Conservation (phyloP, 1,140 invertebrate species). For the Bacillus rossius region DNA sequence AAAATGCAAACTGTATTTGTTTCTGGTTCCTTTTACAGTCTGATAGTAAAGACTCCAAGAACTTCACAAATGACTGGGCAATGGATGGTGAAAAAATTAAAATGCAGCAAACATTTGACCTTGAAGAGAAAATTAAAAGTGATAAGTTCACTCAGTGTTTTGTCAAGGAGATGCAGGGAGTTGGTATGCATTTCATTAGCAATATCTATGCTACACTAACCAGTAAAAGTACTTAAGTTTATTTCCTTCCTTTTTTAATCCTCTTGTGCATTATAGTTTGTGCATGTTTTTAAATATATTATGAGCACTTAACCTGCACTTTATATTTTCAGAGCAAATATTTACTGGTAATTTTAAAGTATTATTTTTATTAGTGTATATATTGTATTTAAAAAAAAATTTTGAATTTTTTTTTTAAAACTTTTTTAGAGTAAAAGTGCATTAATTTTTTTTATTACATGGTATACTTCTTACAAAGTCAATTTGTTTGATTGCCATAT, state of each 20-base stretch:
- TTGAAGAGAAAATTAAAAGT: constrained; percentile 88
- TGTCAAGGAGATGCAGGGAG: constrained; percentile 82
- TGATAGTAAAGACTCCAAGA: constrained; percentile 82
- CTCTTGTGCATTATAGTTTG: not conserved
- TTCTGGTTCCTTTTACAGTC: constrained; percentile 58
- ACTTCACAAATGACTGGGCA: constrained; percentile 90
- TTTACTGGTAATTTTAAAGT: too few relatives aligned
- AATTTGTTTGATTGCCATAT: too few relatives aligned
- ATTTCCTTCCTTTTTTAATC: constrained; percentile 3
- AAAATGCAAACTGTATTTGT: too few relatives aligned
- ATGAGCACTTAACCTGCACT: not conserved
- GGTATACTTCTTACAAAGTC: too few relatives aligned
- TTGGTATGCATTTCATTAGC: constrained; percentile 43
- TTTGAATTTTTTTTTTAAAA: too few relatives aligned
- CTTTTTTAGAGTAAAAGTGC: too few relatives aligned
- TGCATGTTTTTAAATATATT: not conserved
- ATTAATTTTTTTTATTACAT: too few relatives aligned
- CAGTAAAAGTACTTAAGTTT: too few relatives aligned
- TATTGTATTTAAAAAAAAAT: too few relatives aligned
- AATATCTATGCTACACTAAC: not conserved
- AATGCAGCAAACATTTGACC: constrained; percentile 76
- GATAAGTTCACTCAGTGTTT: constrained; percentile 71
- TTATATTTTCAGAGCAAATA: too few relatives aligned
- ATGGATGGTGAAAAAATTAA: constrained; percentile 89
- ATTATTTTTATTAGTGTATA: too few relatives aligned